Evolutionary conservation across 64 coral and sea anemone species (phyloP), one percentile per base, ranked within the genome.

Genomic region (Porites lutea): DNA sequence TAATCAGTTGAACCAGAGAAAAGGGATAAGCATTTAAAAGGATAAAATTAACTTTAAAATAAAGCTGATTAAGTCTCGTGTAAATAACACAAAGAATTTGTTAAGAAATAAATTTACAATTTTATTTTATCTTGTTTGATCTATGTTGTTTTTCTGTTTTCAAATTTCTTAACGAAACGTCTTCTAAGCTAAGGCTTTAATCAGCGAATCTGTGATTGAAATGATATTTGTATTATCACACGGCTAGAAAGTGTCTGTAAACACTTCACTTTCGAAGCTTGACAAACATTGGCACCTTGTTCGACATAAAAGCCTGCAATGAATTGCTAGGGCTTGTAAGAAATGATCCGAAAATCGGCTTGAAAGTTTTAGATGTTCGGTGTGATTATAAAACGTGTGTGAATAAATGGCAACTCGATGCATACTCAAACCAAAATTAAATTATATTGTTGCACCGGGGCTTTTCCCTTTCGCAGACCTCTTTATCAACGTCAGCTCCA

Each of bases 41-140:
- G 54, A 57, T 57, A 57, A 12, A 6, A 57, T 57, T 9, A 57
- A 57, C 54, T 55, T 55, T n/a, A n/a, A 55, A 55, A 5, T 55
- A 57, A 57, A 57, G 54, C 54, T 57, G 54, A 57, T 57, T 57
- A 57, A 51, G 51, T 76, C 14, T 18, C 2, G 18, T 64, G 78
- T 63, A 81, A 81, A 81, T 81, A 81, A 62, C 63, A 14, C 63
- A 4, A n/a, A 14, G 21, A 62, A 62, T 59, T 47, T 79, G 9
- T 48, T 4, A 13, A 12, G 13, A 3, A 81, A 45, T 81, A 81
- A 81, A 81, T 81, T 62, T 14, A 16, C 5, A 81, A 4, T 12
- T 13, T 47, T 45, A 61, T 13, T 44, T 81, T 80, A 20, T 37
- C 6, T 14, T 81, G 55, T 62, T 44, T 61, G 61, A 69, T 52